These are phyloP conservation scores for Actinemys pallida DNA, from an alignment of 2,113 vertebrate species.

Conservation along the genomic window DNA sequence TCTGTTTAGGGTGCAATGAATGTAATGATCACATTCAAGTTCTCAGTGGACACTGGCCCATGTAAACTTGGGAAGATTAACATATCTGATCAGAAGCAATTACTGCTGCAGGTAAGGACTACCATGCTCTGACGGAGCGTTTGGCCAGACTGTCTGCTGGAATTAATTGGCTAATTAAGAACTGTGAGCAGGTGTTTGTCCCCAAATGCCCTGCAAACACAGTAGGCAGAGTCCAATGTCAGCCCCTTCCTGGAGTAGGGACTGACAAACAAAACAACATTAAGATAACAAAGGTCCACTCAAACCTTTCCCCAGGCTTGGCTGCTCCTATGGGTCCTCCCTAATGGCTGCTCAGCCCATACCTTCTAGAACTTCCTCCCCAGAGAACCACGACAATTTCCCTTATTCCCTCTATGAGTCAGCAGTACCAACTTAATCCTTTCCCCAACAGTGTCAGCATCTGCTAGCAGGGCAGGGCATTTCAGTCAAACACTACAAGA, in stretches of 20 bases:
- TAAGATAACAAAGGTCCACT: neutral
- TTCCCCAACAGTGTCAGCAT: neutral
- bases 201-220: neutral
- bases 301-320: neutral
- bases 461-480: neutral
- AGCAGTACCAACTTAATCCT: fast-evolving
- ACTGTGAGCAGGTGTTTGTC: neutral
- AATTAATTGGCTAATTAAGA: neutral
- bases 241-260: neutral
- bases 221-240: neutral
- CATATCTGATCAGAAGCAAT: neutral
- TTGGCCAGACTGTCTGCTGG: neutral
- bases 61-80: neutral
- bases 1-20: neutral
- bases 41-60: neutral
- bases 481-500: neutral
- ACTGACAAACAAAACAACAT: neutral
- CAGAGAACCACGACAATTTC: neutral
- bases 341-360: neutral
- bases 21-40: neutral
- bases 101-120: too few species aligned
- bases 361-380: neutral
- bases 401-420: neutral
- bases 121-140: neutral
- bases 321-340: neutral